A percentile compares a stretch with the other conserved stretches of the same genome.
phyloP scores from a whole-genome alignment of 2,113 vertebrate genomes.

The Empidonax traillii region DNA sequence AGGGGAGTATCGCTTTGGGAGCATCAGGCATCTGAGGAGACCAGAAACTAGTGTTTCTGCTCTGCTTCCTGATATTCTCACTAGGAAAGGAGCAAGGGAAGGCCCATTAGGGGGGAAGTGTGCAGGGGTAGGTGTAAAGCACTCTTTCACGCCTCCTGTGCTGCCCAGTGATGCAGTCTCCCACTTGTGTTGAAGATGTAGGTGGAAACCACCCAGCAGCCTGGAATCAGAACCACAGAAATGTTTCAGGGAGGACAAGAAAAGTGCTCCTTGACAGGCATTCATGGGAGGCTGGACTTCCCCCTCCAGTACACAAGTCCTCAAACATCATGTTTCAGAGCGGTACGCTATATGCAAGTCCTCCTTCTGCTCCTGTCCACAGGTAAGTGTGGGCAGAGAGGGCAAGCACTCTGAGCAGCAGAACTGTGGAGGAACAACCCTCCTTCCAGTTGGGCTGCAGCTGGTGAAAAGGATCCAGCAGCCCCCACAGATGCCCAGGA shows the following conservation, averaged over 20 bases:
- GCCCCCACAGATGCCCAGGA: neutral
- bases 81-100: neutral
- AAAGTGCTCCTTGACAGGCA: neutral
- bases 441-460: neutral
- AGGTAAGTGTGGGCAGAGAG: neutral
- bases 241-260: neutral
- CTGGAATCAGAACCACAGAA: neutral
- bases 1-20: neutral
- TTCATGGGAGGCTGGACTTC: neutral
- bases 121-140: neutral
- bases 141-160: neutral
- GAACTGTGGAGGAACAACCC: neutral
- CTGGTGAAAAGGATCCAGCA: neutral
- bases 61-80: neutral
- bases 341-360: fast-evolving
- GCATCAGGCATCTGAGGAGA: neutral
- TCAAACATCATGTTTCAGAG: neutral
- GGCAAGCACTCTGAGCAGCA: neutral
- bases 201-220: neutral
- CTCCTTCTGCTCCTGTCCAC: neutral
- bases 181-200: neutral
- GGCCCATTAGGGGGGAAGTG: neutral
- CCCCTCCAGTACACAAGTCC: neutral
- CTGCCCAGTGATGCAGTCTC: neutral
- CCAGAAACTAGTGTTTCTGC: neutral